A percentile compares a stretch with the other conserved stretches of the same genome.
These are phyloP conservation scores for Brachyptera putata DNA, from an alignment of 2,888 invertebrate species.

Conservation along the genomic window DNA sequence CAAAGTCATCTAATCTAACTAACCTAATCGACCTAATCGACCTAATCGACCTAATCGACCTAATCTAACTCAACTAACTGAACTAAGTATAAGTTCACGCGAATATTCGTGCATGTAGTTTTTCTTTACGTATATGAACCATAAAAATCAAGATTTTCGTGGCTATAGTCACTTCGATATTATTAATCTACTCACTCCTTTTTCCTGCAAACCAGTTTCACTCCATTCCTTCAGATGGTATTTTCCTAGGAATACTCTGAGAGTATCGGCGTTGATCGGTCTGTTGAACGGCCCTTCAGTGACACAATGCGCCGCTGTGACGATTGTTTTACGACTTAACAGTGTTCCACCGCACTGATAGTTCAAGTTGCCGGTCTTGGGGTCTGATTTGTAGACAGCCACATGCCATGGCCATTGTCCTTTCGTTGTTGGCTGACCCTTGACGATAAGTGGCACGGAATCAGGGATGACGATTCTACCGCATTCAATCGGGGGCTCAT, in stretches of 20 bases:
- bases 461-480: too few relatives aligned
- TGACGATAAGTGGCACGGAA: slow-evolving; percentile 55
- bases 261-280: slow-evolving; percentile 39
- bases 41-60: too few relatives aligned
- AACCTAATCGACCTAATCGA: too few relatives aligned
- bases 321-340: slow-evolving; percentile 51
- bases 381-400: slow-evolving; percentile 59
- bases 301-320: slow-evolving; percentile 65
- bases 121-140: too few relatives aligned
- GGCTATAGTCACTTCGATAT: too few relatives aligned
- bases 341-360: slow-evolving; percentile 64
- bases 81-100: too few relatives aligned
- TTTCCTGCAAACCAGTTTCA: slow-evolving; percentile 38
- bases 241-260: slow-evolving; percentile 44
- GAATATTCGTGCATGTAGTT: too few relatives aligned
- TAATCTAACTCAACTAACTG: too few relatives aligned
- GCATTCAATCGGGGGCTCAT: too few relatives aligned
- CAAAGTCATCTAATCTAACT: too few relatives aligned
- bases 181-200: slow-evolving; percentile 35
- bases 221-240: slow-evolving; percentile 41
- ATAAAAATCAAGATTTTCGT: too few relatives aligned
- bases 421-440: slow-evolving; percentile 54
- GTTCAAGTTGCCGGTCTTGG: slow-evolving; percentile 43
- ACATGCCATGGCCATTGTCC: slow-evolving; percentile 68
- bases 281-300: slow-evolving; percentile 42